Conservation (phyloP, 1,140 invertebrate species). For the Heliconius himera region DNA sequence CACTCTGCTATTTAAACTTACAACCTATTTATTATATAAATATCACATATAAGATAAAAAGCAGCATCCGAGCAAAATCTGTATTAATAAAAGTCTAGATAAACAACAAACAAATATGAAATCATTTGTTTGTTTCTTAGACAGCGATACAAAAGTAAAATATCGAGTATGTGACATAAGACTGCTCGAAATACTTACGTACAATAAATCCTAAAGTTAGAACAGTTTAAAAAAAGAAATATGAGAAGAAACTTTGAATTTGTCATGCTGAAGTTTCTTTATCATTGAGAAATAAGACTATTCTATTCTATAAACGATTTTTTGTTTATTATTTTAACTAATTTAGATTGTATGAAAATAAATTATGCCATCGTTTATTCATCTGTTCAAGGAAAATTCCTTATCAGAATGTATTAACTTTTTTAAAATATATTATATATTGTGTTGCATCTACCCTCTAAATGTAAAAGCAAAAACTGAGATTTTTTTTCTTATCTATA, state of each 20-base stretch:
- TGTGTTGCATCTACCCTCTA: too few species aligned
- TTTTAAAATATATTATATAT: too few species aligned
- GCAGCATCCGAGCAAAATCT: background rate
- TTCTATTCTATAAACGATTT: background rate
- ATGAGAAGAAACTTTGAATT: constrained; percentile 50
- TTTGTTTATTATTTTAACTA: background rate
- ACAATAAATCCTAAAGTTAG: constrained; percentile 54
- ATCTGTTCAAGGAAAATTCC: too few species aligned
- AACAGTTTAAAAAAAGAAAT: constrained; percentile 52
- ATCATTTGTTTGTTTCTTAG: constrained; percentile 18
- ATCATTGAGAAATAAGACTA: constrained; percentile 23
- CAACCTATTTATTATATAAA: too few species aligned
- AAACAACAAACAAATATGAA: constrained; percentile 16
- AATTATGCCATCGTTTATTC: too few species aligned
- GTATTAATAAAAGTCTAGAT: constrained; percentile 12
- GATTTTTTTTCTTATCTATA: too few species aligned
- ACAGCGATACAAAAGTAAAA: constrained; percentile 30
- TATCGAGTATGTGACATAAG: constrained; percentile 43
- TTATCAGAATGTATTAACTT: too few species aligned
- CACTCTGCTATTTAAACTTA: too few species aligned
- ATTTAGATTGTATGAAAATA: background rate
- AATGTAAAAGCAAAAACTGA: too few species aligned
- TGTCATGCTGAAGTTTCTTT: constrained; percentile 46
- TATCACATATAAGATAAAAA: too few species aligned
- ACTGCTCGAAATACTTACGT: constrained; percentile 39